Evolutionary conservation across 2,888 invertebrate genomes (phyloP), one percentile per base, ranked within the genome.

Genomic region (Falcaria lacertinaria): DNA sequence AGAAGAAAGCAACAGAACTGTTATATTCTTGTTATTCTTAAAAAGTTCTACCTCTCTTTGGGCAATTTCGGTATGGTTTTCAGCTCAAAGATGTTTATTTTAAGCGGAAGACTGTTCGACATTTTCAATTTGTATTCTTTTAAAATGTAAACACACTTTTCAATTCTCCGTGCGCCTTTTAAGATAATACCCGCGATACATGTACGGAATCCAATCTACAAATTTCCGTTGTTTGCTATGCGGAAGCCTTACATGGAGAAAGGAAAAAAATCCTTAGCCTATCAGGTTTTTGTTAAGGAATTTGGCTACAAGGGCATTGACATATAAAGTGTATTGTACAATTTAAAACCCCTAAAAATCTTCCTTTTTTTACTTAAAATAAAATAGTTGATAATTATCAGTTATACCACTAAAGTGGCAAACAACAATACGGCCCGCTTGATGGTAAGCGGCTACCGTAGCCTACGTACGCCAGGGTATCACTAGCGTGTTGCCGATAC

Each of bases 311-410:
- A 3, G 28, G 7, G 2, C 11, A 11, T 28, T 28, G 8, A 11
- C 28, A 11, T 11, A 28, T 11, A 8, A n/a, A n/a, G n/a, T 7
- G 8, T 28, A 8, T 11, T 7, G 28, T 11, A 11, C 28, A 11
- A 28, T 28, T 28, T 28, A 2, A 8, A 25, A 25, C 7, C 2
- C 42, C 3, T 1, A 44, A 33, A 51, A 44, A 47, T n/a, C 0
- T n/a, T n/a, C n/a, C n/a, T n/a, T n/a, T n/a, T n/a, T n/a, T n/a
- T n/a, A n/a, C n/a, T n/a, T n/a, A n/a, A n/a, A n/a, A n/a, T n/a
- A n/a, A n/a, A n/a, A n/a, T n/a, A n/a, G n/a, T n/a, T n/a, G n/a
- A n/a, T n/a, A n/a, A n/a, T n/a, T n/a, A n/a, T n/a, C n/a, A n/a
- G n/a, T n/a, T n/a, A n/a, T n/a, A n/a, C n/a, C n/a, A n/a, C n/a